Evolutionary conservation across 2,888 invertebrate species (phyloP), one percentile per base, ranked within the genome.

Genomic region (Campoletis raptor): DNA sequence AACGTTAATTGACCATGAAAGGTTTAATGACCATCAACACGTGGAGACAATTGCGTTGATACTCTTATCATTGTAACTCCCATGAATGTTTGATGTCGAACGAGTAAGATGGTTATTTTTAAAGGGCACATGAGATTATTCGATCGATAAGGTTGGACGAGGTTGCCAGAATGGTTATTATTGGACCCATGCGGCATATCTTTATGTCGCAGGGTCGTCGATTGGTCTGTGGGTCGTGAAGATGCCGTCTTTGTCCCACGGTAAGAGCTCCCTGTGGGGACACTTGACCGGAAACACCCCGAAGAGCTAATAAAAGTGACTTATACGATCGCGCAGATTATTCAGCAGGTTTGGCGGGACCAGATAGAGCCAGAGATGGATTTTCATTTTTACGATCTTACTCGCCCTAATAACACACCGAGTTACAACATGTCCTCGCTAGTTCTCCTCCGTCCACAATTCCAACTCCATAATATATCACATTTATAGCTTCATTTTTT

Each of bases 231-330:
- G 81, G 79, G 66, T 85, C 86, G 86, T 85, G 86, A 85, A 85
- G 70, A 61, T 66, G 45, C 45, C 64, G 70, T 82, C 61, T 82
- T 57, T 36, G 48, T 82, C 67, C 30, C 77, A 30, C 42, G 87
- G 48, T 64, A 24, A 67, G 74, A 76, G 81, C 77, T 87, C 90
- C 94, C 92, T 91, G 90, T 87, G 92, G 93, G 93, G 90, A 92
- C 92, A 91, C 92, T 94, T 92, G 90, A 91, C 92, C 93, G 92
- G 90, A 93, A 92, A 92, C 92, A 91, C 73, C 79, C 87, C 87
- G 85, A 87, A 88, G 85, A 85, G 81, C 87, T 88, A 88, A 90
- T 91, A 92, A 92, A 92, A 91, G 90, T 92, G 92, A 92, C 90
- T 91, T 92, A 90, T 91, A 89, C 89, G 89, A 89, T 88, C 89